Evolutionary conservation across 2,797 vertebrate genomes (phyloP), one percentile per base, ranked within the genome.

Genomic region (Synaphobranchus kaupii): DNA sequence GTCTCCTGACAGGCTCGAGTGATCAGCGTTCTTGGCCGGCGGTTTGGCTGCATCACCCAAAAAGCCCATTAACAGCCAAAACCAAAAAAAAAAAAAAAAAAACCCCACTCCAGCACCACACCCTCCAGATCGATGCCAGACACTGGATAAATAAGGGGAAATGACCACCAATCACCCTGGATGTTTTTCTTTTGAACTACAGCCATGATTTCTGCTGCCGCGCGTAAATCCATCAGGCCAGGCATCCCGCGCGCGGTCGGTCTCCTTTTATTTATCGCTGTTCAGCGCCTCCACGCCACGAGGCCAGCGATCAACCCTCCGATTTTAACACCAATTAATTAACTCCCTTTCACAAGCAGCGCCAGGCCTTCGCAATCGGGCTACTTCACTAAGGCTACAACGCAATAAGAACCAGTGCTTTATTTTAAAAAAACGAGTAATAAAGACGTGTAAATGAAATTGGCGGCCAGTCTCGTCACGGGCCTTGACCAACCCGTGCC

Each of bases 41-140:
- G 9, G 66, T 76, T 89, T 85, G 88, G 86, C 89, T 85, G 86
- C 88, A 76, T 88, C 71, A 89, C 84, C 86, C 89, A 83, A 66
- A 66, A n/a, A 76, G 89, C 39, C 71, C 84, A 90, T 91, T 90
- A 91, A 86, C 90, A 86, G 50, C 91, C 90, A 15, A 66, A 17
- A 56, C 87, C 83, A 87, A 34, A 86, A 17, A 39, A 52, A 83
- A 60, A 83, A 60, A 83, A 66, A 58, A 0, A 66, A 84, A 85
- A 86, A 84, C 10, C 83, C n/a, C 58, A 85, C 76, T 5, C 34
- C 73, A 47, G 39, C 39, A 39, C 39, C 76, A 44, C 44, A 44
- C 39, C 39, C 39, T 39, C 28, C 71, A 48, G 8, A 92, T 93
- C 90, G 48, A 93, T 89, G 87, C 3, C 54, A 87, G 82, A 90